Evolutionary conservation across 2,113 vertebrate species (phyloP), one percentile per base, ranked within the genome.

Genomic region (Bostrychus sinensis): DNA sequence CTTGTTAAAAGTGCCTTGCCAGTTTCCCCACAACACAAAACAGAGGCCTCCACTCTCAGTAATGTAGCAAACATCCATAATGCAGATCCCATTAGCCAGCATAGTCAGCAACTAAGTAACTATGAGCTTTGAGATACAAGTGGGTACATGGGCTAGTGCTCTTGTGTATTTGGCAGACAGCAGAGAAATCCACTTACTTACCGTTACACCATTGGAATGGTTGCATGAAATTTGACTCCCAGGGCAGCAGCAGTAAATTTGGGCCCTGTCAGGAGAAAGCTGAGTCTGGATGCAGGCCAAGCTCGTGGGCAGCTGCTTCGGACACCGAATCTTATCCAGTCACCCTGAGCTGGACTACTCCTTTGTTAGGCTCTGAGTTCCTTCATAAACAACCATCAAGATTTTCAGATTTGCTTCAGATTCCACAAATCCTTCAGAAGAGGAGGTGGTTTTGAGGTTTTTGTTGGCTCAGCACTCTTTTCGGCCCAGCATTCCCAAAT

Each of bases 201-300:
- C 92, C 92, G 89, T 92, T 92, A 92, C 90, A 92, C 92, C 92
- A 92, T 90, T 92, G 92, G 86, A 92, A 91, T 85, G 84, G 91
- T 92, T 91, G 92, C 91, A 93, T 93, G 91, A 91, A 93, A 92
- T 89, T 70, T 60, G 85, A 91, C 81, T 87, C 89, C 74, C 66
- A 80, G 82, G 66, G 56, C 70, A 75, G 79, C 83, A 71, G 64
- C 86, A 81, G 86, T 82, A 81, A 75, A 87, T 86, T 87, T 87
- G 80, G 87, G 77, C 81, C 65, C 82, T 60, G 76, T 85, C 73
- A 72, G 73, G 67, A 86, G 66, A 63, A 75, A 75, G 60, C 62
- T 67, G 51, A 39, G 54, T 55, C 57, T 68, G 82, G 81, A 78
- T 48, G 17, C 12, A 1, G 56, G 78, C 77, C 86, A 79, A 76